These are phyloP conservation scores for Pristionchus japonicus DNA, from an alignment of 2,888 invertebrate genomes.

Conservation along the genomic window DNA sequence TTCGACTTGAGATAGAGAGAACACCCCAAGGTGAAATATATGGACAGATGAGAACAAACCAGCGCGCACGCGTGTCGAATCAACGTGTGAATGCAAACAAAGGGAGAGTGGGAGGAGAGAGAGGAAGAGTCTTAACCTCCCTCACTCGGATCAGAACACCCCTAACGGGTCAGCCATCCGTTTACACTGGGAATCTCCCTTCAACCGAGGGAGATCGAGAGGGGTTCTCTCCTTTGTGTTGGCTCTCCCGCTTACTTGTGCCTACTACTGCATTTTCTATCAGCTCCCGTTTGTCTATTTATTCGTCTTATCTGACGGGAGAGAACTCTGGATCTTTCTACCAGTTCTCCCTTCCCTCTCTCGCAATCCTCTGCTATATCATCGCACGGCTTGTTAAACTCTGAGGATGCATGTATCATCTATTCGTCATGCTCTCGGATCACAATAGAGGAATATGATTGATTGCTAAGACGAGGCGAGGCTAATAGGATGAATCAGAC, in stretches of 20 bases:
- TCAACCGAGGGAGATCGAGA: neutral
- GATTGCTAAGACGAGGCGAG: neutral
- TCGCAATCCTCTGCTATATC: neutral
- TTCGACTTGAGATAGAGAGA: neutral
- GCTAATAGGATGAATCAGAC: neutral
- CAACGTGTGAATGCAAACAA: conserved; percentile 38
- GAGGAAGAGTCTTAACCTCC: neutral
- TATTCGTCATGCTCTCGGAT: neutral
- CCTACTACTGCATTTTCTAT: conserved; percentile 37
- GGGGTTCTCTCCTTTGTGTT: neutral
- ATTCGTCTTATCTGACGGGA: conserved; percentile 35
- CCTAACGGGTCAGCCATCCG: neutral
- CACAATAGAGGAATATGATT: conserved; percentile 20
- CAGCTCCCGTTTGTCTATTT: conserved; percentile 32
- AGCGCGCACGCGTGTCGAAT: conserved; percentile 5
- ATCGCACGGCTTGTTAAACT: neutral
- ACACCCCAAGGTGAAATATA: neutral
- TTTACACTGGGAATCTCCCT: neutral
- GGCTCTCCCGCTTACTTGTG: neutral
- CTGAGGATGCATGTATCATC: conserved; percentile 29
- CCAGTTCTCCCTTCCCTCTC: neutral
- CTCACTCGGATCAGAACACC: neutral
- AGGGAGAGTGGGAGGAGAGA: neutral
- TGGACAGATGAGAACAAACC: neutral
- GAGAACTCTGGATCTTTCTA: conserved; percentile 20